Evolutionary conservation across 2,888 invertebrate species (phyloP).

Genomic region (Papilio elwesi): DNA sequence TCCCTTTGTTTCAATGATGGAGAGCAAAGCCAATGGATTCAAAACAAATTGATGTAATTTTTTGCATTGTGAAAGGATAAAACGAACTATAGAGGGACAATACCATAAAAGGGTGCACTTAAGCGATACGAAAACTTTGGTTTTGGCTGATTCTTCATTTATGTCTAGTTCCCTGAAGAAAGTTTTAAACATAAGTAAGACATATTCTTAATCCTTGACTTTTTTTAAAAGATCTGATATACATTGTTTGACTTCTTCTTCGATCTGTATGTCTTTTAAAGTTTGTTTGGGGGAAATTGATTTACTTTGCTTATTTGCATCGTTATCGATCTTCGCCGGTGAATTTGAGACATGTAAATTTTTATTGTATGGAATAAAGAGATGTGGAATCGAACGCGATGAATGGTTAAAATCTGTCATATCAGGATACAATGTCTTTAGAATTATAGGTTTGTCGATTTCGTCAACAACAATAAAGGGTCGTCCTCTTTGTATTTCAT

Average conservation of each 20-base stretch:
- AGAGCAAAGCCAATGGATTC: too few relatives aligned
- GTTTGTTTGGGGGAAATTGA: background rate
- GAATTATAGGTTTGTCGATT: constrained; percentile 3
- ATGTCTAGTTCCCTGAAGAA: background rate
- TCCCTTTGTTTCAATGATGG: too few relatives aligned
- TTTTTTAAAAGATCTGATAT: constrained; percentile 39
- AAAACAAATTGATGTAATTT: too few relatives aligned
- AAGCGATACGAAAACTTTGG: background rate
- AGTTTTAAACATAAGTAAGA: background rate
- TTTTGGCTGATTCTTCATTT: background rate
- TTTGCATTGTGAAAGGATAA: too few relatives aligned
- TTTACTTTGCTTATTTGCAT: constrained; percentile 11
- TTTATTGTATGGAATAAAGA: constrained; percentile 13
- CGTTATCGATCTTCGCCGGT: background rate
- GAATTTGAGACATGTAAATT: background rate
- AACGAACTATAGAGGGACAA: too few relatives aligned
- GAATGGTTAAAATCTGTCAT: background rate
- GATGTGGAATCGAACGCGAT: background rate
- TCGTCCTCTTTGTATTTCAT: constrained; percentile 27
- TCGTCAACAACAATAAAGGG: constrained; percentile 26
- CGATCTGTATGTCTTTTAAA: constrained; percentile 17
- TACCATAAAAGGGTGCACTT: too few relatives aligned
- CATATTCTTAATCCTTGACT: constrained; percentile 24
- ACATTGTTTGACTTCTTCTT: constrained; percentile 38
- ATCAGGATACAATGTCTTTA: background rate